Conservation (phyloP, 2,113 vertebrate species). For the Prionailurus viverrinus region DNA sequence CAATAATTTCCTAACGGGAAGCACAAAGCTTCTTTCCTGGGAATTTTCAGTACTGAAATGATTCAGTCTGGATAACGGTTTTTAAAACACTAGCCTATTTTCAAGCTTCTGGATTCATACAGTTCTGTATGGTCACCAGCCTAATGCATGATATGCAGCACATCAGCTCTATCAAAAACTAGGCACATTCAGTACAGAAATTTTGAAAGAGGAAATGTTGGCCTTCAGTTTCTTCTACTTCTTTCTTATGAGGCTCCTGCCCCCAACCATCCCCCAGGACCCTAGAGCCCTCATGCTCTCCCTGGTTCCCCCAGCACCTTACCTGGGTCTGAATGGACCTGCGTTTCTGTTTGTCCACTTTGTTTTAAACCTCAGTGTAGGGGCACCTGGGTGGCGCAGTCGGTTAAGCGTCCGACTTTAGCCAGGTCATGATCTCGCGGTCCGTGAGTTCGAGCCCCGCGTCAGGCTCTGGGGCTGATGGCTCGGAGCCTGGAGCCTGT, state of each 20-base stretch:
- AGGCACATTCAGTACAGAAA: not conserved
- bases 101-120: not conserved
- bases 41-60: not conserved
- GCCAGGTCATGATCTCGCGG: no score
- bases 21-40: not conserved
- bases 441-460: no score
- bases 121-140: not conserved
- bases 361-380: not conserved
- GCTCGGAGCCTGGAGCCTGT: no score
- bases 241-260: not conserved
- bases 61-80: not conserved
- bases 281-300: not conserved
- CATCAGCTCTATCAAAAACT: not conserved
- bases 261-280: rapidly evolving
- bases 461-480: no score
- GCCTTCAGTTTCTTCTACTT: not conserved
- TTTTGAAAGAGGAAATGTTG: not conserved
- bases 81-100: not conserved
- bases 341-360: not conserved
- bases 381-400: no score
- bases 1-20: not conserved
- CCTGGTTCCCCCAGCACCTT: not conserved
- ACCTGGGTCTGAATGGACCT: not conserved
- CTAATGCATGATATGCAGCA: no score
- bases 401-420: no score